A percentile compares a stretch with the other conserved stretches of the same genome.
phyloP scores from a whole-genome alignment of 2,888 invertebrate genomes.

The Chalcis sispes region DNA sequence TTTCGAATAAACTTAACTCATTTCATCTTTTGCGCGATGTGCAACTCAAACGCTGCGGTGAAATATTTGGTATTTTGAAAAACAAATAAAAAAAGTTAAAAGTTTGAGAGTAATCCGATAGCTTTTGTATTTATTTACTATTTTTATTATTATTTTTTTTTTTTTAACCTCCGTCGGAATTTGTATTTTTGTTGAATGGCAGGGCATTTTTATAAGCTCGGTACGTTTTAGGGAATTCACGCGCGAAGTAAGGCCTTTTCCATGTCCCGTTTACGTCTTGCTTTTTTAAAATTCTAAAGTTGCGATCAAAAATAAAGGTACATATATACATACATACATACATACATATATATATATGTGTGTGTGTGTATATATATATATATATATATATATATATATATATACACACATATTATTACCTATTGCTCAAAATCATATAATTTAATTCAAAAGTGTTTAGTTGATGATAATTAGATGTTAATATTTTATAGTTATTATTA shows the following conservation, averaged over 20 bases:
- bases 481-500: too few relatives aligned
- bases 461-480: too few relatives aligned
- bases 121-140: background rate
- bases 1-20: too few relatives aligned
- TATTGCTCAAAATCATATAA: too few relatives aligned
- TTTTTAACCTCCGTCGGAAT: background rate
- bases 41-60: background rate
- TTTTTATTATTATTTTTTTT: slow-evolving; percentile 11
- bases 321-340: background rate
- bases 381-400: too few relatives aligned
- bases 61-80: background rate
- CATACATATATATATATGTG: too few relatives aligned
- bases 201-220: slow-evolving; percentile 52
- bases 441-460: too few relatives aligned
- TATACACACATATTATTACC: too few relatives aligned
- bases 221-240: slow-evolving; percentile 39
- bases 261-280: slow-evolving; percentile 11
- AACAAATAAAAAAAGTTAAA: background rate
- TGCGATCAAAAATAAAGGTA: background rate
- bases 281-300: slow-evolving; percentile 36
- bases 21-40: too few relatives aligned
- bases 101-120: background rate
- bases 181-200: slow-evolving; percentile 28
- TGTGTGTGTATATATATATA: too few relatives aligned
- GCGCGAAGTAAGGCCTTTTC: slow-evolving; percentile 44